Conservation (phyloP, 2,797 vertebrate genomes). For the Enteromius thamalakanensis region DNA sequence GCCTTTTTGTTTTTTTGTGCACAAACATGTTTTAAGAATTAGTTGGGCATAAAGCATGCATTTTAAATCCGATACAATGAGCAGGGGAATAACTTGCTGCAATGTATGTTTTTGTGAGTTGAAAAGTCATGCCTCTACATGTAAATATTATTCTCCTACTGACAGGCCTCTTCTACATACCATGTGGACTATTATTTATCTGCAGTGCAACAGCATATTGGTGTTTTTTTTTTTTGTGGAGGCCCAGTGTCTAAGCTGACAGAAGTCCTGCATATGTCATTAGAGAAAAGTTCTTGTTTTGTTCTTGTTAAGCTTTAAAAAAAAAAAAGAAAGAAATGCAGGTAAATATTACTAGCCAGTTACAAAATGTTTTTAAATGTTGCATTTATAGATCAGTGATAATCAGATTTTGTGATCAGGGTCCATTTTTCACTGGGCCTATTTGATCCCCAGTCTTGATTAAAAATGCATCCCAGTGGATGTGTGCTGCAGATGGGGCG, state of each 20-base stretch:
- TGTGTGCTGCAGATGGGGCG: slow-evolving; percentile 58
- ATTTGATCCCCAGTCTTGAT: slow-evolving; percentile 59
- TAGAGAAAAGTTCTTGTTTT: too few species aligned
- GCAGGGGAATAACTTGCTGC: neutral
- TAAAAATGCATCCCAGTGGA: slow-evolving; percentile 71
- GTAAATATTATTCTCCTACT: too few species aligned
- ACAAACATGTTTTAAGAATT: slow-evolving; percentile 37
- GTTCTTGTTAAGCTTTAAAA: neutral
- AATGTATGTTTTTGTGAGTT: neutral
- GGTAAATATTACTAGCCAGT: neutral
- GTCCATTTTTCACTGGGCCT: neutral
- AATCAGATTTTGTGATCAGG: neutral
- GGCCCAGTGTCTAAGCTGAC: too few species aligned
- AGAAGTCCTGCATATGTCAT: too few species aligned
- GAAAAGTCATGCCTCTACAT: neutral
- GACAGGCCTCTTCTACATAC: too few species aligned
- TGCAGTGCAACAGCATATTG: too few species aligned
- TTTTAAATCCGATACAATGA: neutral
- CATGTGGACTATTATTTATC: too few species aligned
- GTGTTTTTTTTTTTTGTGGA: too few species aligned
- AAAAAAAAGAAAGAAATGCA: neutral
- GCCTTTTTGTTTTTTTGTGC: neutral
- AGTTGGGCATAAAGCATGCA: slow-evolving; percentile 50
- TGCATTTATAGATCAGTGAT: neutral
- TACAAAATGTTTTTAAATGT: neutral